Percentiles rank a stretch among this genome's conserved stretches.
phyloP scores from a whole-genome alignment of 1,140 invertebrate species.

The Olivierus martensii region DNA sequence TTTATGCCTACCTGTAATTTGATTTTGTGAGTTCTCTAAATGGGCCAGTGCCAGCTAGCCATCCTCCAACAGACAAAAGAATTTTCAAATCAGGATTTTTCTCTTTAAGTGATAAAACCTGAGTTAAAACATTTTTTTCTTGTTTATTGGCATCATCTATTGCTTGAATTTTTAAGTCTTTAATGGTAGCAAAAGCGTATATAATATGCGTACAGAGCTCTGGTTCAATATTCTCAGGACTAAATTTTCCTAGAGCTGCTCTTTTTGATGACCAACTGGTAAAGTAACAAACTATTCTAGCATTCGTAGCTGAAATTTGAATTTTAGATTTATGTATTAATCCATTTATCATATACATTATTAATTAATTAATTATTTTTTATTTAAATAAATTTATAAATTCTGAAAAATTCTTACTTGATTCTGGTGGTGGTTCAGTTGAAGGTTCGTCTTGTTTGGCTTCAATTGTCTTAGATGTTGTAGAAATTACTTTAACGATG shows the following conservation, averaged over 20 bases:
- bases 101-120: constrained; percentile 65
- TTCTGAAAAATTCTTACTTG: background rate
- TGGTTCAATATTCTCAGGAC: constrained; percentile 72
- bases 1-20: constrained; percentile 25
- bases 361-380: background rate
- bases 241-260: constrained; percentile 68
- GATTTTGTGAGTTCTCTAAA: constrained; percentile 72
- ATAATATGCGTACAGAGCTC: constrained; percentile 80
- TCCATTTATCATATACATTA: background rate
- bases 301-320: constrained; percentile 17
- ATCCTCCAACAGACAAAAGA: constrained; percentile 80
- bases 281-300: constrained; percentile 70
- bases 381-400: background rate
- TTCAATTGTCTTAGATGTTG: too few species aligned
- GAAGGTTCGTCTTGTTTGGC: background rate
- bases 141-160: constrained; percentile 52
- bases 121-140: constrained; percentile 57
- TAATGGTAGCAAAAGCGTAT: constrained; percentile 71
- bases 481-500: too few species aligned
- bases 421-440: background rate
- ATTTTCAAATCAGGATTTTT: constrained; percentile 83
- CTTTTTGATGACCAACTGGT: constrained; percentile 89
- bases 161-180: constrained; percentile 59
- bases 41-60: constrained; percentile 81
- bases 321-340: background rate